Evolutionary conservation across 2,888 invertebrate species (phyloP).

Genomic region (Helicoverpa assulta): DNA sequence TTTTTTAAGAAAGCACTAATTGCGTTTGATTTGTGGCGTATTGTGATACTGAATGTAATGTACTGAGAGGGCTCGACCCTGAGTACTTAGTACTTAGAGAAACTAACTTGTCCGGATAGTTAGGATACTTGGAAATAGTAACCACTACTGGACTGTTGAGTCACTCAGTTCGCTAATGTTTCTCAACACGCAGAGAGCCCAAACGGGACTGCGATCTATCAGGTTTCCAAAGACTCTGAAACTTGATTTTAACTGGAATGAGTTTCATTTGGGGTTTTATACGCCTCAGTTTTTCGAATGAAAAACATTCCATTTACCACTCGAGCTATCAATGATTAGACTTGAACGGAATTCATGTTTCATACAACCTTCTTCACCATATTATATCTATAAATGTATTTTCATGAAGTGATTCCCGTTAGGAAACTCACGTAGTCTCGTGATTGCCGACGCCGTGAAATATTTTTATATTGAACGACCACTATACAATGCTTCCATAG

Average conservation of each 20-base stretch:
- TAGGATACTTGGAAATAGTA: conserved; percentile 12
- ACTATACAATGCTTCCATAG: conserved; percentile 52
- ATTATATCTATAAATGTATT: conserved; percentile 46
- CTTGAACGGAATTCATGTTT: conserved; percentile 52
- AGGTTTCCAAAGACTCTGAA: conserved; percentile 40
- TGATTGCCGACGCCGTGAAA: conserved; percentile 32
- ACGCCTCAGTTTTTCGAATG: conserved; percentile 64
- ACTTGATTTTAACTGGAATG: conserved; percentile 54
- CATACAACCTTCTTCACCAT: conserved; percentile 50
- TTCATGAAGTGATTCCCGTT: conserved; percentile 36
- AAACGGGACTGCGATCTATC: conserved; percentile 31
- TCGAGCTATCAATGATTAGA: conserved; percentile 48
- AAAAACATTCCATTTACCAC: conserved; percentile 53
- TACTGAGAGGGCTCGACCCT: conserved; percentile 28
- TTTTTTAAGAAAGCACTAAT: conserved; percentile 85
- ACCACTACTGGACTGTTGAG: conserved; percentile 28
- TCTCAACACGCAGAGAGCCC: conserved; percentile 27
- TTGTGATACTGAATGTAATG: conserved; percentile 69
- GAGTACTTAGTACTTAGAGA: conserved; percentile 34
- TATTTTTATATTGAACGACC: conserved; percentile 49
- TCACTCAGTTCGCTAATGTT: conserved; percentile 27
- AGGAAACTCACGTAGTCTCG: conserved; percentile 49
- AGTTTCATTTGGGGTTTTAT: conserved; percentile 56
- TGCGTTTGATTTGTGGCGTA: conserved; percentile 65
- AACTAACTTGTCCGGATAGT: conserved; percentile 34